These are phyloP conservation scores for Cebuella pygmaea DNA, from an alignment of 2,797 vertebrate species.

Conservation along the genomic window DNA sequence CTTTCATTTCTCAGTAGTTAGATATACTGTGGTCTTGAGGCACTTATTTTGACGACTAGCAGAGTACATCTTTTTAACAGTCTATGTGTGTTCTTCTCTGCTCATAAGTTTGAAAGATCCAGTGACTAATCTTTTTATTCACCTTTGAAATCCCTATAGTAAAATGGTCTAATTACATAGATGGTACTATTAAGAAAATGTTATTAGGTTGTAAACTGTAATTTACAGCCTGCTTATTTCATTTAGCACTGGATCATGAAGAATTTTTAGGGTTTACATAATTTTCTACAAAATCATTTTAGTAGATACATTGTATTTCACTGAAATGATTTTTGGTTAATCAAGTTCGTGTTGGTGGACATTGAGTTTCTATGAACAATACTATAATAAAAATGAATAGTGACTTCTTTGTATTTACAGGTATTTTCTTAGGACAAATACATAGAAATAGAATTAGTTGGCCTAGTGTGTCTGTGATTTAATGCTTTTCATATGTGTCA, in stretches of 20 bases:
- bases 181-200: background rate
- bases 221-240: background rate
- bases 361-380: background rate
- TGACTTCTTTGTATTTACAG: background rate
- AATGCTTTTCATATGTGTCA: background rate
- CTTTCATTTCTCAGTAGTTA: background rate
- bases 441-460: background rate
- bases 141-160: background rate
- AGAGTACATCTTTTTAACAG: background rate
- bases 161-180: background rate
- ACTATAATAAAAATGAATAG: background rate
- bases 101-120: background rate
- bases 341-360: background rate
- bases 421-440: background rate
- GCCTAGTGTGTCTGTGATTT: background rate
- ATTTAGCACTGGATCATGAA: background rate
- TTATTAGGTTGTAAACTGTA: background rate
- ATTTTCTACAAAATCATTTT: background rate
- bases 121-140: background rate
- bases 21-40: background rate
- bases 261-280: background rate
- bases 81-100: background rate
- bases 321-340: background rate
- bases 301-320: background rate
- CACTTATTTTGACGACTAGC: background rate